These are phyloP conservation scores for Arnoldichthys spilopterus DNA, from an alignment of 2,797 vertebrate genomes.

Conservation along the genomic window DNA sequence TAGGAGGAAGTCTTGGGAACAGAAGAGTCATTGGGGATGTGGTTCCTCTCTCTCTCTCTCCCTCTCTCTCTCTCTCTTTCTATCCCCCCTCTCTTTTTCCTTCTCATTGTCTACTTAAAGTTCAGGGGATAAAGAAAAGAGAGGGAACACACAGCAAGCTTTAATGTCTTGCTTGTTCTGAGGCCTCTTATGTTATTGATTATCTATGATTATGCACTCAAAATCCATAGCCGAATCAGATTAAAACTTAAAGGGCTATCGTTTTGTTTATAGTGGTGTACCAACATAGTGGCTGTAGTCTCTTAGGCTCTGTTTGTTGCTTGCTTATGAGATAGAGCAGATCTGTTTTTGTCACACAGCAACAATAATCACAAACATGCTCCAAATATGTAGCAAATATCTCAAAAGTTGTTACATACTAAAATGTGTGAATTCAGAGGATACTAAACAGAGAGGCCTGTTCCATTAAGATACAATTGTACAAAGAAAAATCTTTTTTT, in stretches of 20 bases:
- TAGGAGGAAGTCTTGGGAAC: slow-evolving; percentile 26
- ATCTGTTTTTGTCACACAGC: slow-evolving; percentile 10
- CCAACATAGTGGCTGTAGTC: slow-evolving; percentile 28
- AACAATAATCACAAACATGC: slow-evolving; percentile 37
- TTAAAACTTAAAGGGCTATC: slow-evolving; percentile 31
- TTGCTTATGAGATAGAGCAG: slow-evolving; percentile 34
- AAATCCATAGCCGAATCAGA: slow-evolving; percentile 59
- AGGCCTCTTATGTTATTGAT: slow-evolving; percentile 64
- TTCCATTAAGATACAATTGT: not conserved
- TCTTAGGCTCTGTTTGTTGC: slow-evolving; percentile 41
- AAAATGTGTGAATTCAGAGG: not conserved
- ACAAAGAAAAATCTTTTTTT: not conserved
- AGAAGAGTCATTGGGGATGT: slow-evolving; percentile 52
- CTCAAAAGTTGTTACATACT: not conserved
- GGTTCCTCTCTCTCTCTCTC: slow-evolving; percentile 58
- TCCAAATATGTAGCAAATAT: slow-evolving; percentile 7
- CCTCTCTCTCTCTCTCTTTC: slow-evolving; percentile 42
- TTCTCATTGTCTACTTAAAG: slow-evolving; percentile 29
- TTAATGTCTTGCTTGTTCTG: slow-evolving; percentile 61
- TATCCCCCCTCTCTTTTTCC: slow-evolving; percentile 20
- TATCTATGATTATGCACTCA: slow-evolving; percentile 61
- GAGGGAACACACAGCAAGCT: slow-evolving; percentile 62
- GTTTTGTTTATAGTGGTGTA: slow-evolving; percentile 46
- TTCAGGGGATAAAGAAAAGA: slow-evolving; percentile 52
- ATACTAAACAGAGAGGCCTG: not conserved